Percentiles rank a stretch among this genome's conserved stretches.
Evolutionary conservation across 2,113 vertebrate species (phyloP).

Genomic region (Serinus canaria): DNA sequence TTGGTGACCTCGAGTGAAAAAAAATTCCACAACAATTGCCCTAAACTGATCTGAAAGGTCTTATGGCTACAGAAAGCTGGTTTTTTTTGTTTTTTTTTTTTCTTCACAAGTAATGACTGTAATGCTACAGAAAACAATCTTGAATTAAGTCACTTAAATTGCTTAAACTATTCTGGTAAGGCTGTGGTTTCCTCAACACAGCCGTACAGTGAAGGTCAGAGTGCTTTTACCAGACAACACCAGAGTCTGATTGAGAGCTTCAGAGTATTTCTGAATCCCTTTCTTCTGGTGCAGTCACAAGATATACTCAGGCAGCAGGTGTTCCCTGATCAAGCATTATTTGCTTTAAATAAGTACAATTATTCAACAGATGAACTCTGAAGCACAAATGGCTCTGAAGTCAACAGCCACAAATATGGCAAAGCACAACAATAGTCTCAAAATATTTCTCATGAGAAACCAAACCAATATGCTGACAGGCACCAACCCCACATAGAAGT

Average conservation of each 20-base stretch:
- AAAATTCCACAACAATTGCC: background rate
- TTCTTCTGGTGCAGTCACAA: background rate
- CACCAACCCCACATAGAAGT: background rate
- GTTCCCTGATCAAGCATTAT: background rate
- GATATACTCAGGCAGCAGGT: background rate
- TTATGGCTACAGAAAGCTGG: background rate
- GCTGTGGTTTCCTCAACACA: background rate
- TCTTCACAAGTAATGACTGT: background rate
- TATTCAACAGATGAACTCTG: background rate
- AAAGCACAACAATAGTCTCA: background rate
- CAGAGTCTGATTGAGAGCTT: background rate
- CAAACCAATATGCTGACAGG: background rate
- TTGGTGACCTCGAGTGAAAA: no score
- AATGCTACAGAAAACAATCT: background rate
- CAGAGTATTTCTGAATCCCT: background rate
- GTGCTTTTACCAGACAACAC: background rate
- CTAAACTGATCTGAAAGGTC: background rate
- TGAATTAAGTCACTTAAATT: background rate
- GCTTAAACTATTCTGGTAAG: background rate
- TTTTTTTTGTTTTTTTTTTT: background rate
- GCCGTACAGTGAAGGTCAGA: background rate
- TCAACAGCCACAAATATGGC: background rate
- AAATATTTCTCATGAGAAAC: background rate
- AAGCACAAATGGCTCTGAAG: background rate
- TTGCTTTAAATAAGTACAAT: background rate